Conservation (phyloP, 2,113 vertebrate genomes). For the Esox niger region DNA sequence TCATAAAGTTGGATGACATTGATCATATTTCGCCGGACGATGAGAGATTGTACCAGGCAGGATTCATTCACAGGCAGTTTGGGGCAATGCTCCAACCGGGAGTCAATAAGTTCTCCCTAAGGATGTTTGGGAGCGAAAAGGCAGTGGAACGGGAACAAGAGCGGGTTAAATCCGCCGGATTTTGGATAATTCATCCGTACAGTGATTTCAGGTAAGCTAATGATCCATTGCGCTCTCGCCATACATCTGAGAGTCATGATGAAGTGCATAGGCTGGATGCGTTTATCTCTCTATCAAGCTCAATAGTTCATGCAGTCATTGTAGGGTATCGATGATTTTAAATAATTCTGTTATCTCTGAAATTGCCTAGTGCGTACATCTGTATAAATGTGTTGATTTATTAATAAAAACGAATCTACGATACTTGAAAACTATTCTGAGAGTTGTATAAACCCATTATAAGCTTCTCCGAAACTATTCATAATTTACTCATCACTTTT, state of each 20-base stretch:
- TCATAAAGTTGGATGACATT: slow-evolving; percentile 87
- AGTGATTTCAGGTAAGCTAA: slow-evolving; percentile 97
- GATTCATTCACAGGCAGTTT: slow-evolving; percentile 97
- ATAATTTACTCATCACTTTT: no score
- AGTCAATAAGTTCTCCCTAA: slow-evolving; percentile 99
- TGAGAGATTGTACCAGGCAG: slow-evolving; percentile 86
- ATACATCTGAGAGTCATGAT: slow-evolving; percentile 9
- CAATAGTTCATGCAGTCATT: neutral
- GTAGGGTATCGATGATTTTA: no score
- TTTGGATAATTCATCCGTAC: slow-evolving; percentile 99
- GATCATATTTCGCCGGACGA: slow-evolving; percentile 92
- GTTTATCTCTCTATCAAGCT: neutral
- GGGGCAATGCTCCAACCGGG: slow-evolving; percentile 97
- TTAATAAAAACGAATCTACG: no score
- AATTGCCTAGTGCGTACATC: no score
- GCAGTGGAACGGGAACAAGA: slow-evolving; percentile 96
- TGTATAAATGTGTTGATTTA: no score
- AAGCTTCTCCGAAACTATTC: no score
- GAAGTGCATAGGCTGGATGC: slow-evolving; percentile 3
- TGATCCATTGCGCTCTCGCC: neutral
- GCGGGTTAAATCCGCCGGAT: slow-evolving; percentile 96
- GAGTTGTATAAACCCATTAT: no score
- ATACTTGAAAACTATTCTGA: no score
- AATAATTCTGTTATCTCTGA: no score
- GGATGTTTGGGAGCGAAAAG: slow-evolving; percentile 99